Base-by-base conservation (phyloP, 2,797 vertebrate genomes). In the Rhynchonycteris naso region DNA sequence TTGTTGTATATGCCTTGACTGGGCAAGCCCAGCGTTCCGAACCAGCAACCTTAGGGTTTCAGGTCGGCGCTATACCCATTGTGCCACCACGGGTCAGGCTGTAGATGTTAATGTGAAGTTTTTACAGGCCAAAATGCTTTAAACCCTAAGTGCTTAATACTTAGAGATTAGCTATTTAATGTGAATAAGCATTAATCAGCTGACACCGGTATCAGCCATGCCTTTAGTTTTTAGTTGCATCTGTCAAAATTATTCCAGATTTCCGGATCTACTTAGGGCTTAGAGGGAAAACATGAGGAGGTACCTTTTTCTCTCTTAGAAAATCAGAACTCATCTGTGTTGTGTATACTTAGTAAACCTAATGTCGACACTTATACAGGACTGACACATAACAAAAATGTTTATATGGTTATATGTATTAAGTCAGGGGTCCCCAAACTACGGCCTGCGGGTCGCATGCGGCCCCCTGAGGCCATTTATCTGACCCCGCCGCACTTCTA, bases 81-180 rank as follows among this genome's bases (percentile, higher is more conserved):
- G 43, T 7, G 8, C 43, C 43, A 43, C 43, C 43, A 43, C 5
- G 43, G 8, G 43, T 43, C 43, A 43, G 43, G 43, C 43, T 6
- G 4, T 9, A 79, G n/a, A 63, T 59, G 24, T 61, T 72, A 65
- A 52, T 22, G 18, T 26, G 83, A 74, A 72, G 43, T 66, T 54
- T 90, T 87, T 33, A 90, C 26, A 82, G 71, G 69, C 7, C 43
- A 38, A 81, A 92, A 69, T 35, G 28, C 33, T 81, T 66, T 52
- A 90, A 58, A 58, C 21, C 56, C 21, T 13, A 38, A 24, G 22
- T 24, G 38, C 56, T 69, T 94, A 74, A 61, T 28, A 76, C 5
- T 88, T 65, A 86, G 88, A 91, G 26, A 88, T 30, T 52, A 72
- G 13, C 61, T 91, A 81, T 59, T 68, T 61, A 94, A 35, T 33